Base-by-base conservation (phyloP, 2,888 invertebrate genomes). In the Melanotus villosus region DNA sequence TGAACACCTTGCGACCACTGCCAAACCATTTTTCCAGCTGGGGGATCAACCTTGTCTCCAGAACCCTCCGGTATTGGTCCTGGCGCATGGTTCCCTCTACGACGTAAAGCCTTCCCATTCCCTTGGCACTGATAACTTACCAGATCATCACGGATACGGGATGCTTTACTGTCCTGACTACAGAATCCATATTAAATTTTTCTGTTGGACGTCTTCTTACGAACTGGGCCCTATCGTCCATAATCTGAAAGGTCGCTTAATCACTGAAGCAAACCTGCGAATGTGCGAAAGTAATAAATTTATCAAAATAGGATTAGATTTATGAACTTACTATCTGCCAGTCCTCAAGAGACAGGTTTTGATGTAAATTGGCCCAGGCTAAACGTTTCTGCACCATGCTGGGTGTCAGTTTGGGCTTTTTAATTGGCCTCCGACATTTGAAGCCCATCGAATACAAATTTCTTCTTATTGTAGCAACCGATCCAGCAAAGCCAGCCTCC, bases 71-170 rank as follows among this genome's bases (percentile, higher is more conserved):
- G 38, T 38, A 57, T 19, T 58, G 43, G 30, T 43, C 30, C 14
- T 62, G 32, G 6, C 19, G 66, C 14, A 73, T 71, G 6, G 66
- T 56, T 18, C 30, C 58, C 26, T 58, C 30, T 1, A 58, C 58
- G 1, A 21, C 23, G 18, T 41, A 58, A 1, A 56, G 6, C 16
- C 9, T 5, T 32, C 71, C 73, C n/a, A 68, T 71, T 18, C 68
- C 73, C 50, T 73, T 73, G 10, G 57, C 68, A 23, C 64, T 52
- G 12, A 73, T 75, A 5, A 75, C 73, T 10, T 65, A 73, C 74
- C 71, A 75, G 7, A 73, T 45, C 70, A 72, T 75, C 12, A 69
- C 65, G 12, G 36, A 38, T 12, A 52, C 26, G 26, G 71, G 57
- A 64, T 74, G 73, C 62, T 71, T 67, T 19, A 72, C 56, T 6